phyloP scores from a whole-genome alignment of 2,888 invertebrate genomes.

The Cenopis cana region DNA sequence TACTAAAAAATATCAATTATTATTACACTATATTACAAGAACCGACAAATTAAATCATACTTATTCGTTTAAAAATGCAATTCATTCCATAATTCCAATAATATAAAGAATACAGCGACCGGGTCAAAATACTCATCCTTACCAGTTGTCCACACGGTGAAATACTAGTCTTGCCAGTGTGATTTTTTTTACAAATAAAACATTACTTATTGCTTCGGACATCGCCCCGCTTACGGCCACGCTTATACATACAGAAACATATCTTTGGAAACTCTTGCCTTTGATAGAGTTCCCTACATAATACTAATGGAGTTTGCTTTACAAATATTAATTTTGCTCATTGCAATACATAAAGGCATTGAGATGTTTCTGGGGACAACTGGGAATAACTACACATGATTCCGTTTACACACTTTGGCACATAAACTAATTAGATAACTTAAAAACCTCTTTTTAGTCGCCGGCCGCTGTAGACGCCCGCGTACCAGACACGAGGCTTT shows the following conservation, averaged over 20 bases:
- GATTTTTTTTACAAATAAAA: no score
- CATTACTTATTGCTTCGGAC: no score
- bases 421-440: conserved; percentile 13
- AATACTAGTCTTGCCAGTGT: neutral
- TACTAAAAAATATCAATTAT: conserved; percentile 54
- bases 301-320: no score
- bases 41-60: conserved; percentile 57
- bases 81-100: conserved; percentile 42
- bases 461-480: conserved; percentile 20
- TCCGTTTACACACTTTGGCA: conserved; percentile 35
- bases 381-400: neutral
- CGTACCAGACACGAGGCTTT: conserved; percentile 35
- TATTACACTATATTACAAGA: conserved; percentile 55
- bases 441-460: neutral
- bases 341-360: neutral
- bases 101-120: conserved; percentile 27
- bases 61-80: conserved; percentile 50
- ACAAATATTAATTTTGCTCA: no score
- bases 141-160: neutral
- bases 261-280: no score
- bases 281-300: no score
- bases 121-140: neutral
- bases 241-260: no score
- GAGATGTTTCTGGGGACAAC: neutral
- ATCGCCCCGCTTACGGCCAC: no score